A percentile compares a stretch with the other conserved stretches of the same genome.
Conservation (phyloP, 2,888 invertebrate species). For the Gymnocheta viridis region DNA sequence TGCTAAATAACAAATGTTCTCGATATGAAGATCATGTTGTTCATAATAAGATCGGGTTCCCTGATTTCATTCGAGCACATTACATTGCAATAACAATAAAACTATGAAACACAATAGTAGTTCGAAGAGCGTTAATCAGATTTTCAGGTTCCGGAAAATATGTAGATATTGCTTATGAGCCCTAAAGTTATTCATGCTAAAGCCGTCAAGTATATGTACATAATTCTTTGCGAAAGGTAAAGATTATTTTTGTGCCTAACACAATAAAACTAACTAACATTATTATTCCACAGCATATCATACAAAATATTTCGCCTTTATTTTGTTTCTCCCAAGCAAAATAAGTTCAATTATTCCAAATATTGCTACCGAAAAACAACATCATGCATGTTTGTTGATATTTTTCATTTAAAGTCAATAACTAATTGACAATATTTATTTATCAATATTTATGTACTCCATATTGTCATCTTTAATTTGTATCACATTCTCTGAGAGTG, state of each 20-base stretch:
- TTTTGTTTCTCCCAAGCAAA: slow-evolving; percentile 15
- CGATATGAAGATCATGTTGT: no score
- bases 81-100: no score
- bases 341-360: slow-evolving; percentile 29
- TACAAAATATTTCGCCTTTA: slow-evolving; percentile 8
- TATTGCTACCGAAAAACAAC: slow-evolving; percentile 31
- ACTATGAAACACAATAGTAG: no score
- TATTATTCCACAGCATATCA: not conserved
- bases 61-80: no score
- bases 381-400: slow-evolving; percentile 40
- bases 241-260: not conserved
- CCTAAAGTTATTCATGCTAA: no score
- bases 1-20: no score
- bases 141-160: no score
- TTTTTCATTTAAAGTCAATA: slow-evolving; percentile 45
- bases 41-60: no score
- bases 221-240: no score
- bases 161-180: no score
- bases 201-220: no score
- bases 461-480: slow-evolving; percentile 49
- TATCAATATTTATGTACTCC: slow-evolving; percentile 21
- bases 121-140: no score
- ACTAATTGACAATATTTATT: slow-evolving; percentile 58
- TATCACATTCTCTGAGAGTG: slow-evolving; percentile 53
- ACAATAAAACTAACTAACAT: not conserved